Evolutionary conservation across 2,113 vertebrate species (phyloP), one percentile per base, ranked within the genome.

Genomic region (Gnathonemus longibarbis): DNA sequence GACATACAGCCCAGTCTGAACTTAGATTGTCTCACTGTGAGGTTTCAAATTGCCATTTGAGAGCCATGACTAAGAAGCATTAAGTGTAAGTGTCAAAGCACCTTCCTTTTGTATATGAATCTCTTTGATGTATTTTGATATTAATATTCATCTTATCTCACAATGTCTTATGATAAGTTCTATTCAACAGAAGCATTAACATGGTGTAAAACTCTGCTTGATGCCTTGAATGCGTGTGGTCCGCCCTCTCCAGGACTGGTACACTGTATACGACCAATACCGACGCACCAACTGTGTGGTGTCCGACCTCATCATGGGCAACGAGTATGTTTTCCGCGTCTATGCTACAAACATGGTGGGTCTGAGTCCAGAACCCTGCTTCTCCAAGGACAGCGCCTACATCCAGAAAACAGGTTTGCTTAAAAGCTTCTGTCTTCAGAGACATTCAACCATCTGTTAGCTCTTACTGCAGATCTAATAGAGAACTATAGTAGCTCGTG

Each of bases 271-370:
- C 77, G 98, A 99, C 13, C 97, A 96, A 53, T 99, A 98, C 93
- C 96, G 97, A 6, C 96, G 97, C 84, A 97, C 96, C 62, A 94
- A 99, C 94, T 98, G 98, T 11, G 95, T 98, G 0, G 97, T 95
- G 89, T 97, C 98, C 0, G 98, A 99, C 92, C 96, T 99, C 91
- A 96, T 99, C 90, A 96, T 98, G 93, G 98, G 98, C 86, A 99
- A 99, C 0, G 96, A 98, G 74, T 99, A 98, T 70, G 92, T 97
- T 91, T 99, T 99, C 94, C 93, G 98, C 50, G 93, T 97, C 91
- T 98, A 96, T 90, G 95, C 98, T 91, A 95, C 95, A 39, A 99
- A 99, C 95, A 91, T 96, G 91, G 98, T 98, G 93, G 98, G 98
- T 77, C 90, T 96, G 90, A 99, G 98, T 62, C 96, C 93, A 53